phyloP scores from a whole-genome alignment of 2,113 vertebrate species.

The Hirundichthys speculiger region DNA sequence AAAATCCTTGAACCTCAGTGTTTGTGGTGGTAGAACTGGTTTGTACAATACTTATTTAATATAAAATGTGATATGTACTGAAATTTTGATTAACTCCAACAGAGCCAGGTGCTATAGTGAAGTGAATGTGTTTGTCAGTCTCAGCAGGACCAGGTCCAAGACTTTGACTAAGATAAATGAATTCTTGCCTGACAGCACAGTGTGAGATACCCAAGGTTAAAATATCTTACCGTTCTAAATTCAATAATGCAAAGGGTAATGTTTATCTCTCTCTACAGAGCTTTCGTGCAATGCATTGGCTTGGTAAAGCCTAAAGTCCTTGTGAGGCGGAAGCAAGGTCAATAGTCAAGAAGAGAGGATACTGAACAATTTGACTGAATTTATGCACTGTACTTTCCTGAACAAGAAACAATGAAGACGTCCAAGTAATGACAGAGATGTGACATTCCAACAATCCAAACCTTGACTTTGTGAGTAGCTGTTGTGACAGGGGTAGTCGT shows the following conservation, averaged over 20 bases:
- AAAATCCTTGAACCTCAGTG: slow-evolving; percentile 26
- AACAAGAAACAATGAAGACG: slow-evolving; percentile 16
- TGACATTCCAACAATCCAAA: slow-evolving; percentile 11
- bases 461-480: slow-evolving; percentile 16
- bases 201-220: slow-evolving; percentile 42
- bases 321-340: slow-evolving; percentile 25
- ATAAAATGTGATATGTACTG: slow-evolving; percentile 24
- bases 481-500: slow-evolving; percentile 8
- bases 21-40: neutral
- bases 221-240: slow-evolving; percentile 40
- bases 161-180: slow-evolving; percentile 50
- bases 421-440: slow-evolving; percentile 1
- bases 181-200: slow-evolving; percentile 26
- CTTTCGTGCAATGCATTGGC: slow-evolving; percentile 9
- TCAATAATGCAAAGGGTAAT: slow-evolving; percentile 22
- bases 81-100: slow-evolving; percentile 34
- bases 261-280: slow-evolving; percentile 27
- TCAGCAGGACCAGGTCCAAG: slow-evolving; percentile 35
- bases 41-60: slow-evolving; percentile 36
- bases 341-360: slow-evolving; percentile 11
- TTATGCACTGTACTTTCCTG: slow-evolving; percentile 21
- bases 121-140: slow-evolving; percentile 34
- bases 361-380: slow-evolving; percentile 15
- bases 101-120: slow-evolving; percentile 21
- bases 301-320: slow-evolving; percentile 20